Percentiles rank a stretch among this genome's conserved stretches.
phyloP scores from a whole-genome alignment of 2,797 vertebrate genomes.

The Stomatorhinus walkeri region DNA sequence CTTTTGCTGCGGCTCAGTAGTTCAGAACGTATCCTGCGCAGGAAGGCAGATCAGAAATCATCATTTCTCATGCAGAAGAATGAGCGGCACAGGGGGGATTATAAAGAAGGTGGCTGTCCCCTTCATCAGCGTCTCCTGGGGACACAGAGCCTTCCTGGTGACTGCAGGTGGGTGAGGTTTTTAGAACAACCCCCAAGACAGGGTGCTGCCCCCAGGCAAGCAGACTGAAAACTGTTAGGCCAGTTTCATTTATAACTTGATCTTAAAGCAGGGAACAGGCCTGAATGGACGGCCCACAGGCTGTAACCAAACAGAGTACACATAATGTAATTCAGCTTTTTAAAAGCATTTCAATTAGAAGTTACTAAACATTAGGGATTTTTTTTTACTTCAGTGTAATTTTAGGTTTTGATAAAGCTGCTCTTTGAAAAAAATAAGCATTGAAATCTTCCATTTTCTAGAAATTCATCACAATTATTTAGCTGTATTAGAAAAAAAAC shows the following conservation, averaged over 20 bases:
- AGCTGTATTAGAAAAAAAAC: background rate
- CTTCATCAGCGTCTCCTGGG: background rate
- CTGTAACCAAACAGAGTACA: background rate
- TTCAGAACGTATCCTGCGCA: background rate
- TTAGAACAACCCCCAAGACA: background rate
- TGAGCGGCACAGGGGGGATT: too few species aligned
- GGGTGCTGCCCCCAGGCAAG: background rate
- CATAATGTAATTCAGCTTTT: background rate
- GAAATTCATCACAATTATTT: background rate
- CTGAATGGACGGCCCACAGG: background rate
- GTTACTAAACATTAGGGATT: background rate
- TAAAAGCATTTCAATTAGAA: background rate
- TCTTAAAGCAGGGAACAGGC: background rate
- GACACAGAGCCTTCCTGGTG: background rate
- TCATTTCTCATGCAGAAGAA: background rate
- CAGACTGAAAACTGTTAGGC: background rate
- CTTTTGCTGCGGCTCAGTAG: conserved; percentile 13
- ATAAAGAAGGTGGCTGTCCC: background rate
- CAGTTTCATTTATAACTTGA: background rate
- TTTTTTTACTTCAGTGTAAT: background rate
- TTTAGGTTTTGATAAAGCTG: background rate
- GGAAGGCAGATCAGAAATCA: background rate
- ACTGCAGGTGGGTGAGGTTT: background rate
- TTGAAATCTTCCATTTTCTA: background rate
- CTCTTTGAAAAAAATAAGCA: background rate